Evolutionary conservation across 2,797 vertebrate genomes (phyloP).

Genomic region (Brotula barbata): DNA sequence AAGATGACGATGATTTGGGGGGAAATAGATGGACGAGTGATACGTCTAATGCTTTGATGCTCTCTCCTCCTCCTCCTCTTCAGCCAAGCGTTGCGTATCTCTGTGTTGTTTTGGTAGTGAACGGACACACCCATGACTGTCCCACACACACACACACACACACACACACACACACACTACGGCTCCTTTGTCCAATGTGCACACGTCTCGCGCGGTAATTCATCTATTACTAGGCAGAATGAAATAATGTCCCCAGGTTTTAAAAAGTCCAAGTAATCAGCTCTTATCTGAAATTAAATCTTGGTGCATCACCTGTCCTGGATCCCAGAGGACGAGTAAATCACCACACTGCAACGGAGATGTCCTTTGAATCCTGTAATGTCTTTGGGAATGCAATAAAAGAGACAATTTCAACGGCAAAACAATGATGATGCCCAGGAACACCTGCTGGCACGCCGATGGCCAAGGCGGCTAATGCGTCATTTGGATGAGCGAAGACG

Average conservation of each 20-base stretch:
- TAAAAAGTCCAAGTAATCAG: conserved; percentile 37
- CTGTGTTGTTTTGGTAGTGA: not conserved
- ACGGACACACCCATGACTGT: not conserved
- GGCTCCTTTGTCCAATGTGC: not conserved
- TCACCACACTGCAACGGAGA: conserved; percentile 12
- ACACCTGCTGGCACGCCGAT: conserved; percentile 6
- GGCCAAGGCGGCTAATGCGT: not conserved
- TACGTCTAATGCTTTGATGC: too few relatives aligned
- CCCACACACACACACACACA: too few relatives aligned
- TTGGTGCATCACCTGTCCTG: conserved; percentile 34
- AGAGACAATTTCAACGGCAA: not conserved
- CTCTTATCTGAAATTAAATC: conserved; percentile 61
- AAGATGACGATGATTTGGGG: too few relatives aligned
- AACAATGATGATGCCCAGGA: conserved; percentile 11
- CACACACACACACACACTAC: too few relatives aligned
- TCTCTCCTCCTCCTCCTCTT: too few relatives aligned
- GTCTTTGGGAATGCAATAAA: conserved; percentile 7
- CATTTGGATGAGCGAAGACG: not conserved
- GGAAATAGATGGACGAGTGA: too few relatives aligned
- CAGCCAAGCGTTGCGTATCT: too few relatives aligned
- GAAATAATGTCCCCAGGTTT: conserved; percentile 39
- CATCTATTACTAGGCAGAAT: conserved; percentile 18
- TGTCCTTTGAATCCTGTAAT: conserved; percentile 17
- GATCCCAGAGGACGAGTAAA: conserved; percentile 30
- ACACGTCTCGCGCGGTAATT: conserved; percentile 10